Conservation (phyloP, 2,113 vertebrate species). For the Tor tambroides region DNA sequence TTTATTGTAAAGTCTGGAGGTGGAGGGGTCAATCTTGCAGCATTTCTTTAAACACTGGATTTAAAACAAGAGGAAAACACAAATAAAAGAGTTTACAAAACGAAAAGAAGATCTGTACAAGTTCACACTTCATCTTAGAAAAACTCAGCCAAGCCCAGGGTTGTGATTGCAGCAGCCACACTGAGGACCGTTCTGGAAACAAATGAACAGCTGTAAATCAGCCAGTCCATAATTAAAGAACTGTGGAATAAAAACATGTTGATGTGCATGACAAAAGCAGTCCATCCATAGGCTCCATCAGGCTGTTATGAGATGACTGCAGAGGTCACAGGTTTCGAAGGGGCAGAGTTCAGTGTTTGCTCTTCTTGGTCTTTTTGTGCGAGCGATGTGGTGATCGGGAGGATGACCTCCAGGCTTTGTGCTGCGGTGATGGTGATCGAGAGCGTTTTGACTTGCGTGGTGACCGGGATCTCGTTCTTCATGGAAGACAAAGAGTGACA, state of each 20-base stretch:
- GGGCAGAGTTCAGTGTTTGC: slow-evolving; percentile 74
- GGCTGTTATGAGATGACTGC: slow-evolving; percentile 5
- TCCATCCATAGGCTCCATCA: slow-evolving; percentile 22
- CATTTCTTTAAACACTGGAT: slow-evolving; percentile 58
- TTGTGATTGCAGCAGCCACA: slow-evolving; percentile 55
- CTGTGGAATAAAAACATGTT: slow-evolving; percentile 47
- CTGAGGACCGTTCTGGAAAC: slow-evolving; percentile 46
- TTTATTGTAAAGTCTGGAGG: slow-evolving; percentile 72
- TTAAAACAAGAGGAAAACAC: slow-evolving; percentile 74
- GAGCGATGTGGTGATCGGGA: slow-evolving; percentile 78
- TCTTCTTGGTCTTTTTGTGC: slow-evolving; percentile 82
- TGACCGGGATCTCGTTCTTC: slow-evolving; percentile 72
- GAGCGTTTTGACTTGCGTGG: slow-evolving; percentile 78
- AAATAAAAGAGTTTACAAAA: slow-evolving; percentile 60
- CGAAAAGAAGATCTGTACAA: slow-evolving; percentile 73
- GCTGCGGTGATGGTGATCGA: slow-evolving; percentile 72
- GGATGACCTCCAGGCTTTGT: slow-evolving; percentile 71
- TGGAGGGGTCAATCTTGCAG: slow-evolving; percentile 61
- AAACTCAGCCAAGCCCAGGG: slow-evolving; percentile 64
- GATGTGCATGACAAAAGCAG: slow-evolving; percentile 33
- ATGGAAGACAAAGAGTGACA: neutral
- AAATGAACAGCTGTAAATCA: slow-evolving; percentile 41
- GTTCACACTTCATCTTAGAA: slow-evolving; percentile 75
- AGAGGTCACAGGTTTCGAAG: slow-evolving; percentile 36
- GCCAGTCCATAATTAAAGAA: slow-evolving; percentile 45